phyloP scores from a whole-genome alignment of 1,140 invertebrate genomes.

The Zeugodacus cucurbitae region DNA sequence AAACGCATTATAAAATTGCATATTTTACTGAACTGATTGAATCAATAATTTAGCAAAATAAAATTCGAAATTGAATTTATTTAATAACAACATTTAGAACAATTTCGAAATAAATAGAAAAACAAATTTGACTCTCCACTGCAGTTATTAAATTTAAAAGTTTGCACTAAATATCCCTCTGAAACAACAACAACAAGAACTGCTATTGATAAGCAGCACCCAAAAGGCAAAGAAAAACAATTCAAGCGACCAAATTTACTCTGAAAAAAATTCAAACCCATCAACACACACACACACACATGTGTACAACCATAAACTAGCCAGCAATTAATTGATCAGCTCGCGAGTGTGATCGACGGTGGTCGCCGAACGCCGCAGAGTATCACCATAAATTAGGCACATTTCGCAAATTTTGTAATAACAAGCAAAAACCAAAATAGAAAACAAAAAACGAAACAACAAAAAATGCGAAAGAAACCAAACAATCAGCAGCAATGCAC shows the following conservation, averaged over 20 bases:
- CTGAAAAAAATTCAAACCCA: neutral
- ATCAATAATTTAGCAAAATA: no score
- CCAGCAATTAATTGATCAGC: slow-evolving; percentile 15
- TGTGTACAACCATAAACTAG: neutral
- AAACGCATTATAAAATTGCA: neutral
- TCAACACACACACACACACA: neutral
- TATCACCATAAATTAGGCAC: slow-evolving; percentile 29
- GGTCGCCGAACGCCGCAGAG: neutral
- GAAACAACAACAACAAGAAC: neutral
- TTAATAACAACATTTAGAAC: no score
- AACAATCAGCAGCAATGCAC: neutral
- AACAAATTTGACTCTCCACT: neutral
- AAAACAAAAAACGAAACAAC: neutral
- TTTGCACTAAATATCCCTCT: neutral
- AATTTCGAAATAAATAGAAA: neutral
- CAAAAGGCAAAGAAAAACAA: neutral
- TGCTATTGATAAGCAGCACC: neutral
- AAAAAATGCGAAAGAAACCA: neutral
- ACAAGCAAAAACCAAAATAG: neutral
- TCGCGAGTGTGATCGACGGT: neutral
- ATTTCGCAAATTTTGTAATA: slow-evolving; percentile 32
- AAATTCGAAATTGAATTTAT: no score
- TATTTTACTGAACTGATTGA: neutral
- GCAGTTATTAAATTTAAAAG: neutral
- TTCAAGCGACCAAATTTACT: neutral